phyloP scores from a whole-genome alignment of 2,888 invertebrate species.

The Drosophila incognita region DNA sequence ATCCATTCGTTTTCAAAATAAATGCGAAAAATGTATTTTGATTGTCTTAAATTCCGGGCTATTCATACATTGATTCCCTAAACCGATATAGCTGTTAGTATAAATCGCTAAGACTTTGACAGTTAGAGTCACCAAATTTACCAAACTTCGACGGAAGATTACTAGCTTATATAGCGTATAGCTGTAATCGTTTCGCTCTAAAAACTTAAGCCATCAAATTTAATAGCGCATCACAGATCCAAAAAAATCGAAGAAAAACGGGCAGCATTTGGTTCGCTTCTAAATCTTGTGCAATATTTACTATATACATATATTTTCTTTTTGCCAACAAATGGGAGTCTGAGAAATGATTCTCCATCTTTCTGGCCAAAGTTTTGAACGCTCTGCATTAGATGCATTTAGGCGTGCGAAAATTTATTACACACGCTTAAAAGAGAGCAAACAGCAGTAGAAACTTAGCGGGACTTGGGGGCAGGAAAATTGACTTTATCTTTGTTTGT shows the following conservation, averaged over 20 bases:
- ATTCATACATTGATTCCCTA: not conserved
- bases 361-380: conserved; percentile 3
- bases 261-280: conserved; percentile 14
- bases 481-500: conserved; percentile 30
- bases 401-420: conserved; percentile 40
- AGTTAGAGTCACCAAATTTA: too few species aligned
- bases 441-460: conserved; percentile 24
- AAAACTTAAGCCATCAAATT: conserved; percentile 67
- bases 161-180: too few species aligned
- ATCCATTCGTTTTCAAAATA: not conserved
- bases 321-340: not conserved
- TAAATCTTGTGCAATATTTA: conserved; percentile 24
- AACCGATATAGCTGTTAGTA: too few species aligned
- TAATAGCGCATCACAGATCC: conserved; percentile 28
- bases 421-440: conserved; percentile 16
- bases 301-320: not conserved
- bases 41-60: not conserved
- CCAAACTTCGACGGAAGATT: too few species aligned
- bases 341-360: not conserved
- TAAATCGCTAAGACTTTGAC: too few species aligned
- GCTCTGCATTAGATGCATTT: conserved; percentile 46
- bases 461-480: not conserved
- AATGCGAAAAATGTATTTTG: not conserved
- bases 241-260: not conserved
- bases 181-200: not conserved